Conservation (phyloP, 2,113 vertebrate genomes). For the Haemorhous mexicanus region DNA sequence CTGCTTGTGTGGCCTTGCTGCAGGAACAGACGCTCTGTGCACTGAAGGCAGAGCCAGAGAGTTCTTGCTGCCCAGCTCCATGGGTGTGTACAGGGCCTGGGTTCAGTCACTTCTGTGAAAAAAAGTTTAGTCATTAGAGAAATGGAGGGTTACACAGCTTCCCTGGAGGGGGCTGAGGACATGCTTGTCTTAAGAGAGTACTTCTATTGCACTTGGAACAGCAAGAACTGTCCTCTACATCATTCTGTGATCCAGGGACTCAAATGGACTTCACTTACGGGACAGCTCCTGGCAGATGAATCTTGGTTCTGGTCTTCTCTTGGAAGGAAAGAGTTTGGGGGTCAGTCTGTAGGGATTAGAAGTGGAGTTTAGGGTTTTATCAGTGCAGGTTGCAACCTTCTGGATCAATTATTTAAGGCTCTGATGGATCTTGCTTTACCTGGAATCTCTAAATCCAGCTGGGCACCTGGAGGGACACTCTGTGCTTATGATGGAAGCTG, state of each 20-base stretch:
- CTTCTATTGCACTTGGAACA: neutral
- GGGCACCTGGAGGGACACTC: neutral
- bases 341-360: neutral
- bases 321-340: neutral
- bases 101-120: neutral
- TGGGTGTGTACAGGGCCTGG: neutral
- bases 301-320: neutral
- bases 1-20: neutral
- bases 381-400: neutral
- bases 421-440: neutral
- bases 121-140: neutral
- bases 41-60: neutral
- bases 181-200: neutral
- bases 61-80: neutral
- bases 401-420: neutral
- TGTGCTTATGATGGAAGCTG: neutral
- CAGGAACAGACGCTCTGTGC: neutral
- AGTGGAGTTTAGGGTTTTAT: neutral
- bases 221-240: neutral
- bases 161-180: neutral
- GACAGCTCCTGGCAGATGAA: neutral
- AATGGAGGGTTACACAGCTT: neutral
- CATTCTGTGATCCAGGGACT: neutral
- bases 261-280: neutral
- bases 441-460: neutral